Percentiles rank a stretch among this genome's conserved stretches.
These are phyloP conservation scores for Nowickia ferox DNA, from an alignment of 2,888 invertebrate species.

Conservation along the genomic window DNA sequence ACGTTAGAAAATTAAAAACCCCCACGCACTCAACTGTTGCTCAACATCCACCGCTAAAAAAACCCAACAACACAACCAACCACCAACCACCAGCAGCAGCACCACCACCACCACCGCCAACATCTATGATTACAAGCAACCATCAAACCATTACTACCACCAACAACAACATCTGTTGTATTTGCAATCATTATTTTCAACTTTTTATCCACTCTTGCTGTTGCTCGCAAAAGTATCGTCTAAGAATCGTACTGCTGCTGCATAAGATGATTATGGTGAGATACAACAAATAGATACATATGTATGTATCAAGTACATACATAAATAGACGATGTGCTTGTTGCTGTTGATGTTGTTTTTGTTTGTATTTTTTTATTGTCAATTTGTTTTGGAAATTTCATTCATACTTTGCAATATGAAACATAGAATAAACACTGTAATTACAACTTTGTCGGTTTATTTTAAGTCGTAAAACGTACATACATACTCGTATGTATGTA, in stretches of 20 bases:
- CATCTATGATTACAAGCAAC: too few species aligned
- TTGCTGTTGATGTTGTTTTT: constrained; percentile 4
- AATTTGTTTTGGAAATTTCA: constrained; percentile 43
- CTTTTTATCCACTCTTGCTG: constrained; percentile 7
- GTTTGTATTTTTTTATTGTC: constrained; percentile 12
- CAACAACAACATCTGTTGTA: constrained; percentile 23
- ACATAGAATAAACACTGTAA: constrained; percentile 25
- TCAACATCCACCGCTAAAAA: constrained; percentile 51
- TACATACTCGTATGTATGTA: too few species aligned
- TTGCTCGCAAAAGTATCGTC: neutral
- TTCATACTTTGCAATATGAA: constrained; percentile 23
- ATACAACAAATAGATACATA: constrained; percentile 6
- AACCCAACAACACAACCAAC: neutral
- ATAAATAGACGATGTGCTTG: neutral
- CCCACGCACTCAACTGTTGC: constrained; percentile 69
- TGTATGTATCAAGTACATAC: constrained; percentile 3
- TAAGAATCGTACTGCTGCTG: neutral
- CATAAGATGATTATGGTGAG: neutral
- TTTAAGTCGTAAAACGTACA: neutral
- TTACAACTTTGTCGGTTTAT: constrained; percentile 29
- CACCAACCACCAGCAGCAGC: constrained; percentile 1
- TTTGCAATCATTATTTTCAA: constrained; percentile 10
- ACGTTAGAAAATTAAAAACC: constrained; percentile 65
- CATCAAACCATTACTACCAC: neutral
- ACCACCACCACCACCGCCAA: constrained; percentile 5